Percentiles rank a stretch among this genome's conserved stretches.
These are phyloP conservation scores for Novumbra hubbsi DNA, from an alignment of 2,797 vertebrate genomes.

Conservation along the genomic window DNA sequence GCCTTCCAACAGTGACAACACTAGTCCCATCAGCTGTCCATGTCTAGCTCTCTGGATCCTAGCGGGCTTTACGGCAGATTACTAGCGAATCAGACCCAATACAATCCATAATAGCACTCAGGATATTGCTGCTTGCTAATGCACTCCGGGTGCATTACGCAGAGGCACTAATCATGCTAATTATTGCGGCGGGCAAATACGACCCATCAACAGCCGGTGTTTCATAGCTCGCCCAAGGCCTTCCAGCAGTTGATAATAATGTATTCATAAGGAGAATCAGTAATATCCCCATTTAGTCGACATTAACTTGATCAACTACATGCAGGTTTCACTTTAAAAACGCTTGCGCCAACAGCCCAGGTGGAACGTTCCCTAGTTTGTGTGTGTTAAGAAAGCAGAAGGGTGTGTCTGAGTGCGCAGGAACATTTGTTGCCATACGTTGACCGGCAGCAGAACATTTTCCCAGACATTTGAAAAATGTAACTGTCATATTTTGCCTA, in stretches of 20 bases:
- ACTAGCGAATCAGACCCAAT: conserved; percentile 50
- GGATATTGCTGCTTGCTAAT: conserved; percentile 35
- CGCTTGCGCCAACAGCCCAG: neutral
- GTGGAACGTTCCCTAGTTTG: too few relatives aligned
- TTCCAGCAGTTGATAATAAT: neutral
- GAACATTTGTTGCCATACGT: too few relatives aligned
- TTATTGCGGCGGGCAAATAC: conserved; percentile 27
- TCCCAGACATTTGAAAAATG: too few relatives aligned
- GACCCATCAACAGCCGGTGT: conserved; percentile 16
- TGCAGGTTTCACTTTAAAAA: neutral
- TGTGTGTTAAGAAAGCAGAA: too few relatives aligned
- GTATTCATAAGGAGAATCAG: neutral
- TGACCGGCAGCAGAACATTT: too few relatives aligned
- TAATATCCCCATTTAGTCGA: neutral
- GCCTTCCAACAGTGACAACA: neutral
- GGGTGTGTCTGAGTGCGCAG: too few relatives aligned
- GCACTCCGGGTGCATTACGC: conserved; percentile 43
- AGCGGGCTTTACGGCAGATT: conserved; percentile 54
- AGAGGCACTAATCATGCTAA: conserved; percentile 41
- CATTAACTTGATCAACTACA: neutral
- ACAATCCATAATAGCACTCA: conserved; percentile 49
- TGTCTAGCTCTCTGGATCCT: conserved; percentile 16
- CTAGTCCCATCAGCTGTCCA: neutral
- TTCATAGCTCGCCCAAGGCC: conserved; percentile 1
- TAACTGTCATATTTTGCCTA: too few relatives aligned